Conservation (phyloP, 2,888 invertebrate genomes). For the Drosophila niveifrons region DNA sequence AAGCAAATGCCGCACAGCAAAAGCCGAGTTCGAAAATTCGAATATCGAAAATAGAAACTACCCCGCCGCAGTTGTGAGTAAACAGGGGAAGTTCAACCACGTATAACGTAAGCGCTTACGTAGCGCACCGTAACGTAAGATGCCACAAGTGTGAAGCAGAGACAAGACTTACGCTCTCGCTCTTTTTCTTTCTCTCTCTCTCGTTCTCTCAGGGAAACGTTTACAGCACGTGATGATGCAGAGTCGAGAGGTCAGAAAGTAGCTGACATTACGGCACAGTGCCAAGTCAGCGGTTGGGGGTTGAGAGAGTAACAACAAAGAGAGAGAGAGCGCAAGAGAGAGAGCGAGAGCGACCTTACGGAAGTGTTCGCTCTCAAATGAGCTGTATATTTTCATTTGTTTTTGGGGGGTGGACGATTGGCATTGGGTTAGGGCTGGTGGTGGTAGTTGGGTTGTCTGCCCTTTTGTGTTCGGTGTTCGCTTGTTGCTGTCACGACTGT, state of each 20-base stretch:
- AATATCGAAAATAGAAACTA: slow-evolving; percentile 19
- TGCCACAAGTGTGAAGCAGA: slow-evolving; percentile 76
- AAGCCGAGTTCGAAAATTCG: slow-evolving; percentile 38
- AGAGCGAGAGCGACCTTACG: slow-evolving; percentile 35
- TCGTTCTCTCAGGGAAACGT: slow-evolving; percentile 38
- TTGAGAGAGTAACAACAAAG: slow-evolving; percentile 16
- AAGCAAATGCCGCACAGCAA: slow-evolving; percentile 12
- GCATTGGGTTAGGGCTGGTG: slow-evolving; percentile 59
- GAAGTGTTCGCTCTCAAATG: slow-evolving; percentile 43
- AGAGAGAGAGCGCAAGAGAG: slow-evolving; percentile 18
- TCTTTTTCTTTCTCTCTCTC: slow-evolving; percentile 13
- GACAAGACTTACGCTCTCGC: slow-evolving; percentile 20
- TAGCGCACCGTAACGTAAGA: slow-evolving; percentile 50
- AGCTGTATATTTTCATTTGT: not conserved
- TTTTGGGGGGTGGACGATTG: slow-evolving; percentile 46
- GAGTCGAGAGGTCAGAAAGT: slow-evolving; percentile 57
- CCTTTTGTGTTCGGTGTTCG: slow-evolving; percentile 42
- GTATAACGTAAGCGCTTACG: slow-evolving; percentile 21
- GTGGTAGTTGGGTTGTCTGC: slow-evolving; percentile 47
- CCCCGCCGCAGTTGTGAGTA: slow-evolving; percentile 23
- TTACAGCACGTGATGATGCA: slow-evolving; percentile 69
- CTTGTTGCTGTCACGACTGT: slow-evolving; percentile 23
- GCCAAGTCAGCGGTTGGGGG: slow-evolving; percentile 21
- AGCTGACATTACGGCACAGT: slow-evolving; percentile 70
- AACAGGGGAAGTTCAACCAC: slow-evolving; percentile 18